Conservation (phyloP, 2,797 vertebrate species). For the Steatocranus sp. region DNA sequence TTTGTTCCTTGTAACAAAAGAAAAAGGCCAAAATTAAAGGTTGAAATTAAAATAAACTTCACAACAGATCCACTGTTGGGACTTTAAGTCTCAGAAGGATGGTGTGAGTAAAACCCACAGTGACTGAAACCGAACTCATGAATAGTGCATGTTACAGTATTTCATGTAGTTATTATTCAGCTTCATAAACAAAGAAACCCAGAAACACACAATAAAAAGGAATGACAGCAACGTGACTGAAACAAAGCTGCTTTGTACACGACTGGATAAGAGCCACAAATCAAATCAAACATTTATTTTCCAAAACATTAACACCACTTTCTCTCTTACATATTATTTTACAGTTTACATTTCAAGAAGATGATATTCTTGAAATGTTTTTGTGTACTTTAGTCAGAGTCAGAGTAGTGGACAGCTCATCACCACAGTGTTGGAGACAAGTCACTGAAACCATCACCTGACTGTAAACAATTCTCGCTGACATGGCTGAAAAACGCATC, state of each 20-base stretch:
- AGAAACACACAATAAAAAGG: neutral
- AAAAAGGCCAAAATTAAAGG: conserved; percentile 18
- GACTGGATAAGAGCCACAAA: neutral
- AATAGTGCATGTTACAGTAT: neutral
- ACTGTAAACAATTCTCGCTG: neutral
- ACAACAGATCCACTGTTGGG: conserved; percentile 18
- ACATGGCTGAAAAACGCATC: neutral
- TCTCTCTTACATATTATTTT: neutral
- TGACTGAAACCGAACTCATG: neutral
- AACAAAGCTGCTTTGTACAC: neutral
- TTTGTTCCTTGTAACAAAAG: conserved; percentile 32
- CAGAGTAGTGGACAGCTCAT: accelerated
- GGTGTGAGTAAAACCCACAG: neutral
- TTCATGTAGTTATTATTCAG: neutral
- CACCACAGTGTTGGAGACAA: neutral
- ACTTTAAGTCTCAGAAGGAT: neutral
- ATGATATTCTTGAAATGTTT: accelerated
- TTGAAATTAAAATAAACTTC: conserved; percentile 40
- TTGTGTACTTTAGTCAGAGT: neutral
- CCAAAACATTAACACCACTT: neutral
- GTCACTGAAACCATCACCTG: neutral
- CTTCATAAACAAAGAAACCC: neutral
- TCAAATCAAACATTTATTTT: neutral
- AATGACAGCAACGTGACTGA: neutral
- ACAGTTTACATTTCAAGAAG: neutral